These are phyloP conservation scores for Aplocera efformata DNA, from an alignment of 2,888 invertebrate genomes.

Conservation along the genomic window DNA sequence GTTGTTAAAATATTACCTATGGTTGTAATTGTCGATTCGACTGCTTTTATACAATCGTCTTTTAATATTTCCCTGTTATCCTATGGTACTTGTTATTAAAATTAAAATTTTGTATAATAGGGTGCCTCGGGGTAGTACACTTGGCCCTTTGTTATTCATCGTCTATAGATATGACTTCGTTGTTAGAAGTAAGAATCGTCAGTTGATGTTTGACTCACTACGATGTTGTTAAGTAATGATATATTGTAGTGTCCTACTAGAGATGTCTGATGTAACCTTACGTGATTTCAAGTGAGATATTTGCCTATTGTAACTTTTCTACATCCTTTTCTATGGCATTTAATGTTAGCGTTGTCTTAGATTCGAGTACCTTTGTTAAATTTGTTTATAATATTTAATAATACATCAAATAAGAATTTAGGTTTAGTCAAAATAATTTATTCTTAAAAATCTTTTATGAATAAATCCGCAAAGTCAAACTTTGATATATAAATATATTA, in stretches of 20 bases:
- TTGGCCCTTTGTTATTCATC: conserved; percentile 29
- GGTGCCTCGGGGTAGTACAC: conserved; percentile 31
- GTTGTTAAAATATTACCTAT: conserved; percentile 44
- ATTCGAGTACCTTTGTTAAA: conserved; percentile 19
- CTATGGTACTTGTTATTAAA: conserved; percentile 45
- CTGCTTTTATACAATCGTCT: conserved; percentile 52
- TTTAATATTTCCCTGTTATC: conserved; percentile 45
- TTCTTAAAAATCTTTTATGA: too few species aligned
- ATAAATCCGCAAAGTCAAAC: too few species aligned
- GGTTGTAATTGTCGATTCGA: conserved; percentile 42
- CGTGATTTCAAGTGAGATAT: conserved; percentile 76
- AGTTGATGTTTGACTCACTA: background rate
- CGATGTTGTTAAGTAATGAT: conserved; percentile 7
- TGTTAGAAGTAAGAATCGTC: conserved; percentile 4
- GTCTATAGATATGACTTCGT: conserved; percentile 6
- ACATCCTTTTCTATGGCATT: conserved; percentile 76
- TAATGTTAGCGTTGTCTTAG: conserved; percentile 69
- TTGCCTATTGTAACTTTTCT: conserved; percentile 70
- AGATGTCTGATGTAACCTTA: conserved; percentile 60
- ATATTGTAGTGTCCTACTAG: conserved; percentile 25
- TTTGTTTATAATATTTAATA: conserved; percentile 8
- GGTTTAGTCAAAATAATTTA: too few species aligned
- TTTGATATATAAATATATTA: too few species aligned
- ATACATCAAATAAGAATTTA: too few species aligned
- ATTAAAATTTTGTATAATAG: conserved; percentile 29